Evolutionary conservation across 2,797 vertebrate genomes (phyloP), one percentile per base, ranked within the genome.

Genomic region (Somateria mollissima): DNA sequence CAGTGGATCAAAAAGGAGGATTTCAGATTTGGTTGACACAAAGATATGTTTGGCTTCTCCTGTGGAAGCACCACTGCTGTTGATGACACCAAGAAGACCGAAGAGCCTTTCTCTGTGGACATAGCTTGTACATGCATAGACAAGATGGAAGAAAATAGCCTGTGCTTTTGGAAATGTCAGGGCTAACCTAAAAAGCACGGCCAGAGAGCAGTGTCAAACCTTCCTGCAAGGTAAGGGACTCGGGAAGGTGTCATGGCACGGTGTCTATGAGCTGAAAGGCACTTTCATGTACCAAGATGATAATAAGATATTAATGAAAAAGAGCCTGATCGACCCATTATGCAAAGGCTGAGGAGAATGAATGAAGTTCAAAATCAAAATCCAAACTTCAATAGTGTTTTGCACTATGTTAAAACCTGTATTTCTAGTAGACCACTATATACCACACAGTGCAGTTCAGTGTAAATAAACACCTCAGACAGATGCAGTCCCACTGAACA

Each of bases 91-190:
- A 70, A 84, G 12, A 39, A 36, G 56, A 72, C 3, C 3, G 4
- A 70, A 19, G 6, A 8, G 28, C 9, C 7, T 71, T 53, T 74
- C 37, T 71, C 5, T 60, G 39, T 27, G 20, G 8, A 7, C 39
- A 45, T 7, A 45, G 70, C 51, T 41, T 5, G 1, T 7, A 70
- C 0, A 0, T 32, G 37, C 36, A 76, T 37, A 81, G 19, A 70
- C 6, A 12, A 2, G 30, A 57, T 10, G 13, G n/a, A 77, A 82
- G 16, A 24, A 80, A 69, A 10, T 16, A 73, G 15, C 9, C 13
- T 37, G 11, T 72, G 32, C 39, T 76, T 81, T 84, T 71, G 32
- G 15, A 78, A 10, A 15, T n/a, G 34, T 41, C 21, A 45, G 22
- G 18, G 14, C 30, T 73, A 54, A 66, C 30, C 34, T 67, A 56